A percentile compares a stretch with the other conserved stretches of the same genome.
Evolutionary conservation across 2,888 invertebrate genomes (phyloP).

Genomic region (Seira musarum): DNA sequence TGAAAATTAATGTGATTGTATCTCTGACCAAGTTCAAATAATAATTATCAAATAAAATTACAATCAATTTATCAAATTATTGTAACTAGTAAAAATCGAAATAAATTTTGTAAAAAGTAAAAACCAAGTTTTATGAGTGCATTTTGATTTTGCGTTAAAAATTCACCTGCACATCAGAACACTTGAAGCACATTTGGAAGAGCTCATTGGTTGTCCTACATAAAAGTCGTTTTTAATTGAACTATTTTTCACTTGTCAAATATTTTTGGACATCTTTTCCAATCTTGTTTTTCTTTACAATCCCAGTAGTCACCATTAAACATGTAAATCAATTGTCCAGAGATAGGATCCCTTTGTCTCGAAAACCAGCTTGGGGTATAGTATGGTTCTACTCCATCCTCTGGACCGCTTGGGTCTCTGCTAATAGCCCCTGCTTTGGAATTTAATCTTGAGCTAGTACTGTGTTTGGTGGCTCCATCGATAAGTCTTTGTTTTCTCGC

Average conservation of each 20-base stretch:
- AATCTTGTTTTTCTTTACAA: slow-evolving; percentile 88
- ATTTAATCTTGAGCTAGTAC: slow-evolving; percentile 22
- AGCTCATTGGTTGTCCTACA: neutral
- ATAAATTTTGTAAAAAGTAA: too few species aligned
- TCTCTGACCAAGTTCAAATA: too few species aligned
- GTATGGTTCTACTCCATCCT: slow-evolving; percentile 52
- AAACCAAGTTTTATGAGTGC: too few species aligned
- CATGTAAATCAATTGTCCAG: slow-evolving; percentile 81
- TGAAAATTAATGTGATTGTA: too few species aligned
- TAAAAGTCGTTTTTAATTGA: neutral
- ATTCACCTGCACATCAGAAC: too few species aligned
- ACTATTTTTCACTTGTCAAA: slow-evolving; percentile 73
- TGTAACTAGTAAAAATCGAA: too few species aligned
- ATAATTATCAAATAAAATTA: too few species aligned
- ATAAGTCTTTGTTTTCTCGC: slow-evolving; percentile 76
- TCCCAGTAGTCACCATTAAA: slow-evolving; percentile 95
- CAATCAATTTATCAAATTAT: too few species aligned
- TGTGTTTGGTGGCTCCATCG: slow-evolving; percentile 17
- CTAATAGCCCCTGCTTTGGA: slow-evolving; percentile 6
- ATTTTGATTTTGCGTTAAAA: too few species aligned
- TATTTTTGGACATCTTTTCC: slow-evolving; percentile 93
- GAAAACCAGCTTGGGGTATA: slow-evolving; percentile 88
- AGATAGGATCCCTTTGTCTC: slow-evolving; percentile 80
- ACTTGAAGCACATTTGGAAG: neutral
- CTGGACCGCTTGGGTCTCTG: slow-evolving; percentile 6